Evolutionary conservation across 2,113 vertebrate species (phyloP).

Genomic region (Orientallactaga bullata): DNA sequence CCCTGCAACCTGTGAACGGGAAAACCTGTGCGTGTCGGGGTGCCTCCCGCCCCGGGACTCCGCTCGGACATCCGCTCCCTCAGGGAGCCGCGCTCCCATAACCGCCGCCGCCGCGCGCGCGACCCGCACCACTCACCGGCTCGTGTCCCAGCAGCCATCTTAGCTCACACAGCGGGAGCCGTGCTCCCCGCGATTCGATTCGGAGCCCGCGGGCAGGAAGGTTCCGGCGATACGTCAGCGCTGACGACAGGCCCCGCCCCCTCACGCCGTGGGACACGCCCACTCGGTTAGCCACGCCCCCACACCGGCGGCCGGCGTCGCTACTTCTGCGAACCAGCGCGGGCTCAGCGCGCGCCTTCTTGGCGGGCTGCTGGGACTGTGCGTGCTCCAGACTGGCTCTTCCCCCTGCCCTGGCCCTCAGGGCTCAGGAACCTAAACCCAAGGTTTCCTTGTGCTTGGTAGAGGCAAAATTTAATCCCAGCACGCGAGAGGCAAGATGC

Average conservation of each 20-base stretch:
- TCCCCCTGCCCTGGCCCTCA: not conserved
- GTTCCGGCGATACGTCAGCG: not conserved
- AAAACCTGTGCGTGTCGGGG: not conserved
- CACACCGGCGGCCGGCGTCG: not conserved
- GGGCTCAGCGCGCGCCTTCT: too few relatives aligned
- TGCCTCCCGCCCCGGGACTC: not conserved
- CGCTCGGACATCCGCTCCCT: not conserved
- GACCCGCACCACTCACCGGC: constrained; percentile 14
- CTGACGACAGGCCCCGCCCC: constrained; percentile 4
- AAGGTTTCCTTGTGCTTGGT: fast-evolving
- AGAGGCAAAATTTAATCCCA: not conserved
- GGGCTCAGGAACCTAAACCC: not conserved
- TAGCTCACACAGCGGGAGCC: constrained; percentile 11
- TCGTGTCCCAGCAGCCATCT: constrained; percentile 44
- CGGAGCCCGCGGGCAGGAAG: not conserved
- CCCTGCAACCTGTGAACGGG: constrained; percentile 5
- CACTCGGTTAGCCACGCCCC: not conserved
- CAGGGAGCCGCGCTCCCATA: not conserved
- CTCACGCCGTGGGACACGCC: not conserved
- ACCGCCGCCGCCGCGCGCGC: not conserved
- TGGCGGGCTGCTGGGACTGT: too few relatives aligned
- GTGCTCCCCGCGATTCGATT: fast-evolving
- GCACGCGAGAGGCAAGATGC: too few relatives aligned
- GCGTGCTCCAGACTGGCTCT: not conserved
- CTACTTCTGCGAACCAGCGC: not conserved